These are phyloP conservation scores for Drosophila kanekoi DNA, from an alignment of 2,888 invertebrate genomes.

Conservation along the genomic window DNA sequence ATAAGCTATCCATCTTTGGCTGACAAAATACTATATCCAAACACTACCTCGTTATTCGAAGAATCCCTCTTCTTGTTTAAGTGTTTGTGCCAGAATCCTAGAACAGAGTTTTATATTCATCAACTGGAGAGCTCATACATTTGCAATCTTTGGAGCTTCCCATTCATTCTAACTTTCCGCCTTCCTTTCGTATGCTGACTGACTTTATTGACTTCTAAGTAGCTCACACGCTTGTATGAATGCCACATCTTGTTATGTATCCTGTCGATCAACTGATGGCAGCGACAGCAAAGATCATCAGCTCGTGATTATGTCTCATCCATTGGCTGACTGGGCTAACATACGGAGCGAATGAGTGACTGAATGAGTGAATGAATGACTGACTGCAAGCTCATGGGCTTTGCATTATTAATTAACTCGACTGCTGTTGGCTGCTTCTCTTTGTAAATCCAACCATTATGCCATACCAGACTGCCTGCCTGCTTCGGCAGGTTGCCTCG, in stretches of 20 bases:
- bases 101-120: not conserved
- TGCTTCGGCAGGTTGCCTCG: slow-evolving; percentile 44
- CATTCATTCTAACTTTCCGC: too few relatives aligned
- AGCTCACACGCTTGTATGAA: slow-evolving; percentile 58
- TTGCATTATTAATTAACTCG: slow-evolving; percentile 78
- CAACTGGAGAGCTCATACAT: not conserved
- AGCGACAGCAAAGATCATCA: slow-evolving; percentile 27
- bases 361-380: slow-evolving; percentile 44
- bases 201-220: slow-evolving; percentile 42
- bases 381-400: slow-evolving; percentile 56
- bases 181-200: not conserved
- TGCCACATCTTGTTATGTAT: slow-evolving; percentile 31
- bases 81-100: too few relatives aligned
- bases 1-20: too few relatives aligned
- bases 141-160: not conserved
- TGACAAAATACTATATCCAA: too few relatives aligned
- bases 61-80: too few relatives aligned
- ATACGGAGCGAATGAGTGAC: slow-evolving; percentile 28
- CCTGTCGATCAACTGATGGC: slow-evolving; percentile 34
- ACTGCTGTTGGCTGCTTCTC: slow-evolving; percentile 39
- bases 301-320: slow-evolving; percentile 40
- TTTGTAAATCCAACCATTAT: slow-evolving; percentile 76
- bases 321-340: slow-evolving; percentile 15
- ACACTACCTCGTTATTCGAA: too few relatives aligned
- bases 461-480: slow-evolving; percentile 79